These are phyloP conservation scores for Rachycentron canadum DNA, from an alignment of 2,797 vertebrate species.

Conservation along the genomic window DNA sequence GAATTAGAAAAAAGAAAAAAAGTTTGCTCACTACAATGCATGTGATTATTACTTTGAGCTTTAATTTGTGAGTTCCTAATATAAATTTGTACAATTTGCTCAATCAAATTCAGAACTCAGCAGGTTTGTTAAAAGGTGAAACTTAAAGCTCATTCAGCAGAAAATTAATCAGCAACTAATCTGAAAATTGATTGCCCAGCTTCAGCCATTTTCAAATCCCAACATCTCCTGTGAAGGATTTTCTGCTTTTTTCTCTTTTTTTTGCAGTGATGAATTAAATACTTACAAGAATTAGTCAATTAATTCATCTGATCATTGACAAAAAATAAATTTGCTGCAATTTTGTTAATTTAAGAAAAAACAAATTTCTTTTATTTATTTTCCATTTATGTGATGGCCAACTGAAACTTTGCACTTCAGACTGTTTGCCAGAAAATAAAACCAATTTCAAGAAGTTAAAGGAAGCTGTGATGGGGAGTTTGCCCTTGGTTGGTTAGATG, in stretches of 20 bases:
- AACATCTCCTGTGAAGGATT: no score
- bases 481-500: no score
- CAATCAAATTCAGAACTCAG: background rate
- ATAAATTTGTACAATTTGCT: constrained; percentile 5
- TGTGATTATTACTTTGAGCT: constrained; percentile 6
- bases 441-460: no score
- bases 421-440: no score
- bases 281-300: background rate
- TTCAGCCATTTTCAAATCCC: background rate
- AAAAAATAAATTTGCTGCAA: no score
- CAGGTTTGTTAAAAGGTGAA: background rate
- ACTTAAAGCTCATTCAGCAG: background rate
- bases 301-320: background rate
- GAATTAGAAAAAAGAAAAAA: background rate
- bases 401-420: no score
- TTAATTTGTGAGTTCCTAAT: background rate
- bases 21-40: background rate
- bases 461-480: no score
- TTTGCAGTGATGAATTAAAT: background rate
- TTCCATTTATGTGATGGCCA: no score
- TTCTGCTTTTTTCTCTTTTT: background rate
- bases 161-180: background rate
- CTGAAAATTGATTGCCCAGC: background rate
- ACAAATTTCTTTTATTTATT: no score
- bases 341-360: no score